Percentiles rank a stretch among this genome's conserved stretches.
Conservation (phyloP, 1,140 invertebrate species). For the Trigoniulus corallinus region DNA sequence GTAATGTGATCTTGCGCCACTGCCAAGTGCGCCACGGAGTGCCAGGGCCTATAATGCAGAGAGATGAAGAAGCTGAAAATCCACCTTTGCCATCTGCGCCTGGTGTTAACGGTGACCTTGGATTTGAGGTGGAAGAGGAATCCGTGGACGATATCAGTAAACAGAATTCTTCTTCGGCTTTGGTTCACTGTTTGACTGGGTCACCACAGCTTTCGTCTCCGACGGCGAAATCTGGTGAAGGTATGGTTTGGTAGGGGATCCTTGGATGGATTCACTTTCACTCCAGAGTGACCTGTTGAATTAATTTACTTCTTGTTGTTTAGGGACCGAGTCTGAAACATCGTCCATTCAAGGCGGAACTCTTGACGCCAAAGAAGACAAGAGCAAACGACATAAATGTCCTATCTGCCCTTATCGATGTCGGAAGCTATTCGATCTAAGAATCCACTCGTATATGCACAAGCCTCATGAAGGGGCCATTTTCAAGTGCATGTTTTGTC, state of each 20-base stretch:
- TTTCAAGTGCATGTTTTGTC: conserved; percentile 64
- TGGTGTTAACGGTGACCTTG: not conserved
- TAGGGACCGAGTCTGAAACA: too few species aligned
- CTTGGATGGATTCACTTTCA: too few species aligned
- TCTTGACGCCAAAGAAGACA: too few species aligned
- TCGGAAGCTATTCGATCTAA: conserved; percentile 40
- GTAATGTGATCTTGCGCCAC: conserved; percentile 36
- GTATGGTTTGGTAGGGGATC: too few species aligned
- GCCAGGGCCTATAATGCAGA: not conserved
- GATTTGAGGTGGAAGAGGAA: not conserved
- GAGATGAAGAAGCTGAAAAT: not conserved
- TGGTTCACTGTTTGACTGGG: too few species aligned
- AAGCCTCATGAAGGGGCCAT: conserved; percentile 44
- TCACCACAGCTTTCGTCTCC: too few species aligned
- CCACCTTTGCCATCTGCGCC: too few species aligned
- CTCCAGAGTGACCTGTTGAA: not conserved
- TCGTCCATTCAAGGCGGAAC: too few species aligned
- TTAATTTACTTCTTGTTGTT: too few species aligned
- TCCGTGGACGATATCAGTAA: not conserved
- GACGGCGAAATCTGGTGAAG: too few species aligned
- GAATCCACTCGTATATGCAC: conserved; percentile 53
- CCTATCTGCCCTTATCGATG: conserved; percentile 56
- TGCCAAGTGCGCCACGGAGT: conserved; percentile 48
- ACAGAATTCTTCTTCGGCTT: not conserved
- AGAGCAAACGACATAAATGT: conserved; percentile 31